Percentiles rank a stretch among this genome's conserved stretches.
phyloP scores from a whole-genome alignment of 2,888 invertebrate genomes.

The Platypus cylindrus region DNA sequence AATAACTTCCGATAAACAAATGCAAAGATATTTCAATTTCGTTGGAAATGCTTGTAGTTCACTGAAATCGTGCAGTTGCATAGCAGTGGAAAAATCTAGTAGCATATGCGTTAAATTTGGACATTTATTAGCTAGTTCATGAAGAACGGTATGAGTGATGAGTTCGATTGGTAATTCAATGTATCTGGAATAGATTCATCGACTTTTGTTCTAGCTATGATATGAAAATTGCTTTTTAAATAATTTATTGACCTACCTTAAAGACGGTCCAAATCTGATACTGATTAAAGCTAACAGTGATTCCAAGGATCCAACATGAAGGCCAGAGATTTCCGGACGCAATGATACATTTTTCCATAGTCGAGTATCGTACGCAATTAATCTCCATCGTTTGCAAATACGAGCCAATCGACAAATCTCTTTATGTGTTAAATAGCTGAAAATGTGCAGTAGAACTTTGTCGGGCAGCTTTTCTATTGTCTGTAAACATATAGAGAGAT shows the following conservation, averaged over 20 bases:
- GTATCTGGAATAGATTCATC: constrained; percentile 73
- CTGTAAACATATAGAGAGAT: constrained; percentile 43
- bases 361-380: constrained; percentile 87
- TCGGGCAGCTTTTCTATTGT: constrained; percentile 95
- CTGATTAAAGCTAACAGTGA: constrained; percentile 78
- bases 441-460: constrained; percentile 87
- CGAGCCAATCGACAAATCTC: constrained; percentile 90
- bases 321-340: constrained; percentile 90
- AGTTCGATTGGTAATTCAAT: constrained; percentile 93
- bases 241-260: constrained; percentile 42
- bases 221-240: too few species aligned
- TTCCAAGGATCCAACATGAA: constrained; percentile 82
- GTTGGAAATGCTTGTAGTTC: constrained; percentile 98
- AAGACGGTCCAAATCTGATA: constrained; percentile 39
- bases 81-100: constrained; percentile 95
- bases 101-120: constrained; percentile 93
- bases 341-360: constrained; percentile 95
- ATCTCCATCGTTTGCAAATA: constrained; percentile 92
- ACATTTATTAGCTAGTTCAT: constrained; percentile 92
- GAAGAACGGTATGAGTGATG: constrained; percentile 92
- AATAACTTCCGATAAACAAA: constrained; percentile 97
- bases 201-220: too few species aligned
- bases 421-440: constrained; percentile 84
- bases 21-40: constrained; percentile 69
- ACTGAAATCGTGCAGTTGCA: constrained; percentile 98